These are phyloP conservation scores for Pherbina coryleti DNA, from an alignment of 2,888 invertebrate genomes.

Conservation along the genomic window DNA sequence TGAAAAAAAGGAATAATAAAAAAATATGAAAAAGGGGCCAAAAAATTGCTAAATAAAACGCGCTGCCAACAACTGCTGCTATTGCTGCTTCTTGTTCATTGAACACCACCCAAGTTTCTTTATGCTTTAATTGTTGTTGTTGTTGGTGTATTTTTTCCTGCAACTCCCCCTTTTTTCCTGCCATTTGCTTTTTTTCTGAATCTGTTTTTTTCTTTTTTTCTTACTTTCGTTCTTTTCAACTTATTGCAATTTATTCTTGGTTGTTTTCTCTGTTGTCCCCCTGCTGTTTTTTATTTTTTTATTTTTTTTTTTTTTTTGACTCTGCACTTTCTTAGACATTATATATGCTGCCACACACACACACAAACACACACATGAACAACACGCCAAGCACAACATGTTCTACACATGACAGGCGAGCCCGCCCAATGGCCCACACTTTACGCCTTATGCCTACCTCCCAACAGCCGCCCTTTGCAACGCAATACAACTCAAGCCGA, in stretches of 20 bases:
- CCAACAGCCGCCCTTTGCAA: background rate
- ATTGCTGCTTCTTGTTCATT: background rate
- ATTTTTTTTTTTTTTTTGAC: background rate
- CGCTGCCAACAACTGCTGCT: no score
- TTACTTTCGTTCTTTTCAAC: background rate
- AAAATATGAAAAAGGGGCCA: no score
- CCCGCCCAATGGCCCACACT: background rate
- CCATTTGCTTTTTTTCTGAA: background rate
- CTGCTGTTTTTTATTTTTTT: background rate
- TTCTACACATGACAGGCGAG: constrained; percentile 8
- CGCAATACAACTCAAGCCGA: background rate
- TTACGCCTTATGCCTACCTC: background rate
- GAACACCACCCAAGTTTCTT: background rate
- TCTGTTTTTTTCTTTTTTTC: background rate
- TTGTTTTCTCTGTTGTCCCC: background rate
- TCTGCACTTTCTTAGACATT: background rate
- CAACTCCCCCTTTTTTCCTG: background rate
- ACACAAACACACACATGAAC: constrained; percentile 1
- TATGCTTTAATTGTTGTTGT: background rate
- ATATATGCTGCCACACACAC: background rate
- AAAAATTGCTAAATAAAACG: no score
- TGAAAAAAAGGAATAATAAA: no score
- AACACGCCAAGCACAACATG: background rate
- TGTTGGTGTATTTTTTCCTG: background rate
- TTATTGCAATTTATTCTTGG: background rate